phyloP scores from a whole-genome alignment of 2,888 invertebrate genomes.

The Athalia cordata region DNA sequence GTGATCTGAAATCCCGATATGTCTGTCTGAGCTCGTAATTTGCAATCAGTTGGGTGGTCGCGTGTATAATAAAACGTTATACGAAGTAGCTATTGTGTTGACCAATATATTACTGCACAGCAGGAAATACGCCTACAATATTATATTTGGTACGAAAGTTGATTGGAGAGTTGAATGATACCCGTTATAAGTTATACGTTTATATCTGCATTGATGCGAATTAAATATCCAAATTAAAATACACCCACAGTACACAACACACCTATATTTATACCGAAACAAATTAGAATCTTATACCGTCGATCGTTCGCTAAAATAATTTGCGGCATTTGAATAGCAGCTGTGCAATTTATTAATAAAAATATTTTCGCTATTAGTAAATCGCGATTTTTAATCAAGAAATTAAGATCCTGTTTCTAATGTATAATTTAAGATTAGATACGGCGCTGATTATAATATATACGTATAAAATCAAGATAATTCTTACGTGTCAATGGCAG shows the following conservation, averaged over 20 bases:
- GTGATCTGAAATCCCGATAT: not conserved
- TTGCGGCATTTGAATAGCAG: not conserved
- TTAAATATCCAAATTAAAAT: not conserved
- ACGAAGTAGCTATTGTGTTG: too few species aligned
- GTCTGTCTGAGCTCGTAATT: constrained; percentile 3
- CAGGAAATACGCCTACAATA: constrained; percentile 32
- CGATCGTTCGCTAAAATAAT: too few species aligned
- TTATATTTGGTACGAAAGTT: not conserved
- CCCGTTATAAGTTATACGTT: not conserved
- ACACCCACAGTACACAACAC: too few species aligned
- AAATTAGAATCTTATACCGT: too few species aligned
- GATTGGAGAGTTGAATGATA: not conserved
- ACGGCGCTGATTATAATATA: constrained; percentile 2
- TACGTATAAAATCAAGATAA: constrained; percentile 21
- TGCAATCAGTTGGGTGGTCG: constrained; percentile 21
- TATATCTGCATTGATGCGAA: constrained; percentile 3
- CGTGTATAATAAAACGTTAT: not conserved
- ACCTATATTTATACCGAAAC: too few species aligned
- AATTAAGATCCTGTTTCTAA: not conserved
- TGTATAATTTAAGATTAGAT: constrained; percentile 23
- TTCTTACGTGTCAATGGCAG: constrained; percentile 24
- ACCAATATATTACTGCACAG: not conserved
- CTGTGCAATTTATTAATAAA: not conserved
- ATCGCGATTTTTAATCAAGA: not conserved
- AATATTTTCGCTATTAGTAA: constrained; percentile 1